Conservation (phyloP, 2,888 invertebrate genomes). For the Cancer borealis region DNA sequence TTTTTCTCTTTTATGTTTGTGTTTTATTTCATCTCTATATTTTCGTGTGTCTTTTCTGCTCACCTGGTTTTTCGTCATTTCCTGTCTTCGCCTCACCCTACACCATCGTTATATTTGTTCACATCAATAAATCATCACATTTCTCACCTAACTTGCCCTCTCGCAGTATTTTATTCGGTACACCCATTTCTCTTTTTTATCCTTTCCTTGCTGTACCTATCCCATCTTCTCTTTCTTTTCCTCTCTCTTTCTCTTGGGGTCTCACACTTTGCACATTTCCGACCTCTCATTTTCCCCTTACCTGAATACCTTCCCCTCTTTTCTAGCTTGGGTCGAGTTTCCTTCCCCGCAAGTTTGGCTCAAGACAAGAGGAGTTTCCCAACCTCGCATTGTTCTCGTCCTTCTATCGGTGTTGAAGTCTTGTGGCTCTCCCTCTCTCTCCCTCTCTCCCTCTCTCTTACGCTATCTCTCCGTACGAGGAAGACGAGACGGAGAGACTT, state of each 20-base stretch:
- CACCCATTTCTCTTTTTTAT: too few species aligned
- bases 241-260: background rate
- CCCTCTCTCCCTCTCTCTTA: background rate
- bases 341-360: background rate
- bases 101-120: background rate
- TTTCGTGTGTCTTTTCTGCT: background rate
- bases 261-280: too few species aligned
- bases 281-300: background rate
- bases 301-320: background rate
- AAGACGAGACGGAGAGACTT: background rate
- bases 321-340: background rate
- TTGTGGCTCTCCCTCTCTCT: background rate
- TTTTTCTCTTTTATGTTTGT: too few species aligned
- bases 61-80: background rate
- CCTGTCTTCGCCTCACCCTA: background rate
- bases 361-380: constrained; percentile 28
- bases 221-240: background rate
- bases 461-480: background rate
- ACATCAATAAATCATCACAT: constrained; percentile 1
- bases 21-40: background rate
- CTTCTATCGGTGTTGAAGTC: background rate
- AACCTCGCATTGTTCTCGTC: background rate
- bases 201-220: too few species aligned
- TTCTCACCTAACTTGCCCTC: background rate
- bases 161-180: too few species aligned